These are phyloP conservation scores for Ptychobarbus kaznakovi DNA, from an alignment of 2,797 vertebrate genomes.

Conservation along the genomic window DNA sequence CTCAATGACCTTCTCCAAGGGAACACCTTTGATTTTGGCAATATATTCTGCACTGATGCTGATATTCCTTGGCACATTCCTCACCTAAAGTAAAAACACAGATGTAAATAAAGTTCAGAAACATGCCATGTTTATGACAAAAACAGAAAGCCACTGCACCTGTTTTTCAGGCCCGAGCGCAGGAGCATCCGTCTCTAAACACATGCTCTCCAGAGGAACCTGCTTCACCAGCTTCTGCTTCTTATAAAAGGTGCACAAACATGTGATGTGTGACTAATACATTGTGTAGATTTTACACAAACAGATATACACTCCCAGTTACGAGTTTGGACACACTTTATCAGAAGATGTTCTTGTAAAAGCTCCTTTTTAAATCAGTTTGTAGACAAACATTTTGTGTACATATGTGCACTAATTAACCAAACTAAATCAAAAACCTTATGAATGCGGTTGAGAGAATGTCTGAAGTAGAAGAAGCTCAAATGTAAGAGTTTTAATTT, in stretches of 20 bases:
- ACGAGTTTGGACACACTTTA: neutral
- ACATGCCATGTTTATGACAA: neutral
- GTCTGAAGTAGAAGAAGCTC: neutral
- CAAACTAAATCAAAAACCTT: neutral
- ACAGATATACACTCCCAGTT: neutral
- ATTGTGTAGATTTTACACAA: neutral
- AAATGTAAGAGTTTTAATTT: neutral
- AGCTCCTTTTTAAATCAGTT: neutral
- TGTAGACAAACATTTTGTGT: neutral
- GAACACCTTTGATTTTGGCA: constrained; percentile 88
- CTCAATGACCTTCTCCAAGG: constrained; percentile 86
- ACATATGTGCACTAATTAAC: neutral
- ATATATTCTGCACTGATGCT: constrained; percentile 88
- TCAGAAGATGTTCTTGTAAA: neutral
- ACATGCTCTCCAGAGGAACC: constrained; percentile 91
- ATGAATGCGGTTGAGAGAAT: neutral
- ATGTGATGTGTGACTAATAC: constrained; percentile 16
- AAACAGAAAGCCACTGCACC: constrained; percentile 71
- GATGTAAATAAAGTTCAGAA: neutral
- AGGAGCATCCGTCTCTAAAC: constrained; percentile 95
- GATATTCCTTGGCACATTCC: constrained; percentile 94
- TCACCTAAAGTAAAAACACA: constrained; percentile 78
- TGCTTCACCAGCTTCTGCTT: constrained; percentile 97
- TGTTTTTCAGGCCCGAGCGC: constrained; percentile 93
- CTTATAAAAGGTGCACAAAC: constrained; percentile 79